These are phyloP conservation scores for Anastatus disparis DNA, from an alignment of 1,140 invertebrate genomes.

Conservation along the genomic window DNA sequence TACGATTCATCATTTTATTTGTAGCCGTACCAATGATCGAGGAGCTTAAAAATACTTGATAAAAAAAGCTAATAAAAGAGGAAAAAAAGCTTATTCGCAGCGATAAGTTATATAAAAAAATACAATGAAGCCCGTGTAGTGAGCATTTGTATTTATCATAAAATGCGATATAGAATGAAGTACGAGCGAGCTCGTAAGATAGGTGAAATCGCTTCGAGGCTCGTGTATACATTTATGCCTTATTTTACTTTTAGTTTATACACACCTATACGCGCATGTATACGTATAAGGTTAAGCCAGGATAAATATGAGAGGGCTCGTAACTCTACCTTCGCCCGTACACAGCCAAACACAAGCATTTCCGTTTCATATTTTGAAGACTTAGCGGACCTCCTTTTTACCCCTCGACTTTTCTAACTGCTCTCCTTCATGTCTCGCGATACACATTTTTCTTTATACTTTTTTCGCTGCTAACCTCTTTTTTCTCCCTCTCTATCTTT, in stretches of 20 bases:
- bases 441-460: not conserved
- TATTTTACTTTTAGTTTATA: no score
- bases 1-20: no score
- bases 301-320: constrained; percentile 53
- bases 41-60: no score
- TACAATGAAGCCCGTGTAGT: not conserved
- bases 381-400: constrained; percentile 2
- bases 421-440: not conserved
- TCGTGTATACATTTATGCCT: no score
- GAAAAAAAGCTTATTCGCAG: no score
- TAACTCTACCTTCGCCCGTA: constrained; percentile 49
- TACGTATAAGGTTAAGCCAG: constrained; percentile 45
- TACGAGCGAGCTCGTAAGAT: no score
- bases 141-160: constrained; percentile 8
- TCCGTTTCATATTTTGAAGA: constrained; percentile 10
- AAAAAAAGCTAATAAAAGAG: no score
- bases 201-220: no score
- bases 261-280: constrained; percentile 21
- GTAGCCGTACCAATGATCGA: no score
- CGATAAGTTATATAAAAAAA: not conserved
- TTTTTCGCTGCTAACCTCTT: no score
- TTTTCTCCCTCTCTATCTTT: not conserved
- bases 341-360: not conserved
- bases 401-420: constrained; percentile 6
- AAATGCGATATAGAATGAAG: no score